A percentile compares a stretch with the other conserved stretches of the same genome.
phyloP scores from a whole-genome alignment of 2,888 invertebrate genomes.

The Augochlorella aurata region DNA sequence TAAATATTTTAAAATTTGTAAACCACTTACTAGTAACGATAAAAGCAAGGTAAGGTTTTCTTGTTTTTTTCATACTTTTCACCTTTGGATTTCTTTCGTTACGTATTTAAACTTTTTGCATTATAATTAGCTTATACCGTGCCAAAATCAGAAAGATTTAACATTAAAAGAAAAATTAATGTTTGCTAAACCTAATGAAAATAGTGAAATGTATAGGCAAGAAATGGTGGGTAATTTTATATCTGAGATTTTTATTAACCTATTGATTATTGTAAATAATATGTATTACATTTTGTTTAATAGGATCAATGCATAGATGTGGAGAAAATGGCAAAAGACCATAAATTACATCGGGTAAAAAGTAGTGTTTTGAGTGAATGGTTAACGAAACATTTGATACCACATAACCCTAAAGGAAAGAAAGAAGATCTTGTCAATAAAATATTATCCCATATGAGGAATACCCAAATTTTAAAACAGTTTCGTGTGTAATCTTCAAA shows the following conservation, averaged over 20 bases:
- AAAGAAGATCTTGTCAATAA: slow-evolving; percentile 49
- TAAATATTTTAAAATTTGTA: slow-evolving; percentile 41
- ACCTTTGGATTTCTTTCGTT: not conserved
- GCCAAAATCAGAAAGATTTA: not conserved
- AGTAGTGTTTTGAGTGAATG: slow-evolving; percentile 38
- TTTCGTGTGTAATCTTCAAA: slow-evolving; percentile 29
- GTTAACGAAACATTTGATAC: slow-evolving; percentile 44
- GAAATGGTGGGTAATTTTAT: slow-evolving; percentile 4
- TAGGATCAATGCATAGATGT: slow-evolving; percentile 31
- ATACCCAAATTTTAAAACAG: slow-evolving; percentile 32
- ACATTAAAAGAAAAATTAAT: slow-evolving; percentile 48
- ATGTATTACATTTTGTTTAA: slow-evolving; percentile 1
- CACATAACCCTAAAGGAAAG: slow-evolving; percentile 15
- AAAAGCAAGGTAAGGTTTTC: slow-evolving; percentile 6
- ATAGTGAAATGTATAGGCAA: not conserved
- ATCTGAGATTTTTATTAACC: not conserved
- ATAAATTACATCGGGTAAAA: slow-evolving; percentile 31
- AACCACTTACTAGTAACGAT: slow-evolving; percentile 1
- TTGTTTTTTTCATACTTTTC: not conserved
- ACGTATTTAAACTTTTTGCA: not conserved
- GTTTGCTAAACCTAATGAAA: slow-evolving; percentile 17
- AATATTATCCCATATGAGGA: slow-evolving; percentile 36
- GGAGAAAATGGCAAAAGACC: slow-evolving; percentile 43
- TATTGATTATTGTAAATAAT: not conserved
- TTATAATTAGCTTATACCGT: not conserved